A percentile compares a stretch with the other conserved stretches of the same genome.
Evolutionary conservation across 37 sponge, comb jelly and placozoan species (phyloP).

Genomic region (Eunapius fragilis): DNA sequence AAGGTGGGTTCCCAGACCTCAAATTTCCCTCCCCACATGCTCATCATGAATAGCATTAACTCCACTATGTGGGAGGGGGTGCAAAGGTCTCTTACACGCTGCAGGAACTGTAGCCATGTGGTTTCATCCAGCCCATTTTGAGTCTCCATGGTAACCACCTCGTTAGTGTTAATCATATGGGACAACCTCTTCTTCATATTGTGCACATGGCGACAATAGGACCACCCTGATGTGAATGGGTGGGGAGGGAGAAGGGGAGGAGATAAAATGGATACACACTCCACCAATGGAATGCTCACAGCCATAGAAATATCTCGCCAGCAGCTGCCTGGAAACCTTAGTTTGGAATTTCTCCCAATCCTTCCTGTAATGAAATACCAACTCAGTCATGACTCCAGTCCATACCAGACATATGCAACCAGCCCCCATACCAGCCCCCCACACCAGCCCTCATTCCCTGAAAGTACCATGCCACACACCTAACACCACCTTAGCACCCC

Average conservation of each 20-base stretch:
- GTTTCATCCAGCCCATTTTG: not conserved
- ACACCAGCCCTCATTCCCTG: no score
- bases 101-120: conserved; percentile 40
- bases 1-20: no score
- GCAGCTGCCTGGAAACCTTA: conserved; percentile 65
- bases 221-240: conserved; percentile 88
- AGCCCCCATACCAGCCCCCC: no score
- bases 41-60: no score
- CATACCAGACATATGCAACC: no score
- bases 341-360: conserved; percentile 61
- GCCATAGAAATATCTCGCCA: conserved; percentile 81
- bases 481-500: no score
- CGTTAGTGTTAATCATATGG: conserved; percentile 54
- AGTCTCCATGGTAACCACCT: not conserved
- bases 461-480: no score
- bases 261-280: not conserved
- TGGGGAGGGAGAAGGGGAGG: no score
- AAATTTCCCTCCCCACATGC: no score
- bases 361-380: not conserved
- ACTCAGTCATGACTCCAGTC: not conserved
- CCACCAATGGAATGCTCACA: conserved; percentile 55
- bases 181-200: conserved; percentile 69
- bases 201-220: conserved; percentile 86
- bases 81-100: no score
- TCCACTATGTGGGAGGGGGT: no score